Evolutionary conservation across 2,113 vertebrate species (phyloP), one percentile per base, ranked within the genome.

Genomic region (Numida meleagris): DNA sequence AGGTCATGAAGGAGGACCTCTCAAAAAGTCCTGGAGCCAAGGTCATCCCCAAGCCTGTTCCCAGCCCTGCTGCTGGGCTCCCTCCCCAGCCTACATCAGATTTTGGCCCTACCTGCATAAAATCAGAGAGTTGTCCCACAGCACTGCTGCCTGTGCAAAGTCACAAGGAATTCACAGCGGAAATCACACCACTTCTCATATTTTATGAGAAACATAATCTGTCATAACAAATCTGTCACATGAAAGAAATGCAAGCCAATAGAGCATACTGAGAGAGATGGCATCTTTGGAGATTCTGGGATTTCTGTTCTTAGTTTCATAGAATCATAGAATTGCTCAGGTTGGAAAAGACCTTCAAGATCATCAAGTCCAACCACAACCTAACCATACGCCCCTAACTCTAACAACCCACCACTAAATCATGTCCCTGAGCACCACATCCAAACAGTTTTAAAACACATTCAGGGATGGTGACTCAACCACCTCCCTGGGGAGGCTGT

Each of bases 231-330:
- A 82, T 85, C 4, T 15, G 79, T 42, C 63, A 83, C 76, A 66
- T 86, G 31, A 80, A 93, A 93, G 85, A 73, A 95, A 91, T 71
- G 79, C 59, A 93, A 82, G 75, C 68, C 34, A 18, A 34, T n/a
- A 33, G 50, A 94, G 72, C 76, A 83, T 86, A 63, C 72, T 91
- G 45, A 94, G 68, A 80, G 29, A 89, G n/a, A 87, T 40, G 45
- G 31, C 29, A 45, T n/a, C 25, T 50, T 51, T 51, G 67, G 25
- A 70, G 46, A 71, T 50, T 51, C 17, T 51, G 46, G 46, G 48
- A 38, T 51, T 51, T 27, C 46, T 71, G 45, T 18, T 13, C 15
- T 33, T 33, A 33, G 21, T 33, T n/a, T n/a, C n/a, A n/a, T n/a
- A n/a, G n/a, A n/a, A n/a, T n/a, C n/a, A n/a, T n/a, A n/a, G n/a